Evolutionary conservation across 2,888 invertebrate species (phyloP).

Genomic region (Norana najaformis): DNA sequence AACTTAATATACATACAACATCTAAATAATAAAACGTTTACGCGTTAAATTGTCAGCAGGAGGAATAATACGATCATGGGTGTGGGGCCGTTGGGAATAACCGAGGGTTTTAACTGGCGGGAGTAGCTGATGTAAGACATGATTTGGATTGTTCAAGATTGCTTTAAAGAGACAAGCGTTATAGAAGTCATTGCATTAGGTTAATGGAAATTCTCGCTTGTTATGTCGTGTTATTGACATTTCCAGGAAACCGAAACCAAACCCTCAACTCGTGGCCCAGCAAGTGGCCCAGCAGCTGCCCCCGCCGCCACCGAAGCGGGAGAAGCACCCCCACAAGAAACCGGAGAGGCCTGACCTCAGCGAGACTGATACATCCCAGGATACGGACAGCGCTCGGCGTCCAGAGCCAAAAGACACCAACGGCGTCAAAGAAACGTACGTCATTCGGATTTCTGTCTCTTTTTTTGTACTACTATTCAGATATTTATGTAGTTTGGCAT

Average conservation of each 20-base stretch:
- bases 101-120: no score
- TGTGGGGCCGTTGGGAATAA: no score
- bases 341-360: conserved; percentile 16
- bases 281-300: conserved; percentile 79
- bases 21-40: no score
- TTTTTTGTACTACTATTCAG: neutral
- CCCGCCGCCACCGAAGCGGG: conserved; percentile 44
- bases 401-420: conserved; percentile 1
- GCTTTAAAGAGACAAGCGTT: no score
- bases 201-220: no score
- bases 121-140: no score
- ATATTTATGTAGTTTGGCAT: neutral
- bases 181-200: no score
- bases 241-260: conserved; percentile 86
- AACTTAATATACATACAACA: no score
- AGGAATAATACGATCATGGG: no score
- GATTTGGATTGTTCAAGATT: no score
- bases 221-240: neutral
- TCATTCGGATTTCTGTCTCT: neutral
- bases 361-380: conserved; percentile 35
- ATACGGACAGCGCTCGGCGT: conserved; percentile 15
- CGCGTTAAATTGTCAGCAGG: no score
- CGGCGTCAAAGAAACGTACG: neutral
- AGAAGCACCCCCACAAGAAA: conserved; percentile 37
- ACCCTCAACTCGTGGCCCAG: conserved; percentile 93